phyloP scores from a whole-genome alignment of 2,888 invertebrate species.

The Dicycla oo region DNA sequence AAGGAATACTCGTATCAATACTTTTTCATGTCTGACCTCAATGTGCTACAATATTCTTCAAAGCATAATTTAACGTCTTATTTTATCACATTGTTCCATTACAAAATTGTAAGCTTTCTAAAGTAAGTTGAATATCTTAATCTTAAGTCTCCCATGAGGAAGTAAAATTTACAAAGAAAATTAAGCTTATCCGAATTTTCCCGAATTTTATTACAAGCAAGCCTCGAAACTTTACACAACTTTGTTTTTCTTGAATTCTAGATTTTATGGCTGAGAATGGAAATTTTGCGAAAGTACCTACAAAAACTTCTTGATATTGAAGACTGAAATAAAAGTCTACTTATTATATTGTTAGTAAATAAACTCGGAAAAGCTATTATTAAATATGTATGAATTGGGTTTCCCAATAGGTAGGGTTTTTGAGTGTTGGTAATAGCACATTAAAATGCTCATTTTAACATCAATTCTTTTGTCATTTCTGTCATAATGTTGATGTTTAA shows the following conservation, averaged over 20 bases:
- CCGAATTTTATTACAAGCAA: constrained; percentile 60
- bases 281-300: constrained; percentile 48
- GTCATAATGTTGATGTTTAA: too few species aligned
- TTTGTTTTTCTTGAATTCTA: constrained; percentile 65
- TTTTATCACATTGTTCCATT: constrained; percentile 15
- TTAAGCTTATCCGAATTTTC: constrained; percentile 59
- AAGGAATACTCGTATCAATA: neutral
- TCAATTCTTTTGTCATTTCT: neutral
- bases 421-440: neutral
- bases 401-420: constrained; percentile 2
- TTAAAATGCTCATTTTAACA: neutral
- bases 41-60: neutral
- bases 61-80: neutral
- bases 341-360: constrained; percentile 29
- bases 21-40: neutral
- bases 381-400: constrained; percentile 24
- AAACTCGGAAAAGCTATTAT: constrained; percentile 13
- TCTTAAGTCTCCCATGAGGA: constrained; percentile 52
- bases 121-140: constrained; percentile 46
- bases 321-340: constrained; percentile 47
- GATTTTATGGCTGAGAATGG: constrained; percentile 59
- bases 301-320: constrained; percentile 53
- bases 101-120: constrained; percentile 26
- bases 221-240: constrained; percentile 57
- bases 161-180: constrained; percentile 57